Conservation (phyloP, 2,113 vertebrate species). For the Ranitomeya imitator region DNA sequence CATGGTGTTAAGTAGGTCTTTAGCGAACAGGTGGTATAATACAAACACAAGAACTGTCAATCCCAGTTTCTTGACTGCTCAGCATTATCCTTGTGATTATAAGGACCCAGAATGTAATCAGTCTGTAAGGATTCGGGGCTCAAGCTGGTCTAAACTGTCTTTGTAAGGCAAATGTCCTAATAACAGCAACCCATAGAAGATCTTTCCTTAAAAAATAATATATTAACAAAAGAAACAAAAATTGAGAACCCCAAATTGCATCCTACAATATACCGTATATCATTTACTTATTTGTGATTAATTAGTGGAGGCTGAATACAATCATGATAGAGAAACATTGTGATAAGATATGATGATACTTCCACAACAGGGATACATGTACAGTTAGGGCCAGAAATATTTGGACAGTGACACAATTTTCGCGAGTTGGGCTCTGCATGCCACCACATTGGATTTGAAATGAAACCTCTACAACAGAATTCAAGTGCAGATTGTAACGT, state of each 20-base stretch:
- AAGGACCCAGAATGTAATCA: neutral
- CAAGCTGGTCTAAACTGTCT: neutral
- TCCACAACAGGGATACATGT: too few species aligned
- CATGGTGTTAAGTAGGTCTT: neutral
- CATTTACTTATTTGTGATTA: neutral
- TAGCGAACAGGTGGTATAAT: conserved; percentile 5
- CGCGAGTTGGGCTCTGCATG: too few species aligned
- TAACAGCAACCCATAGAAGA: neutral
- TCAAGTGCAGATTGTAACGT: too few species aligned
- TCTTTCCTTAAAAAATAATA: neutral
- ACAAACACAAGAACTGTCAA: neutral
- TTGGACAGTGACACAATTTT: too few species aligned
- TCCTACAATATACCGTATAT: neutral
- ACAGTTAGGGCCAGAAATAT: too few species aligned
- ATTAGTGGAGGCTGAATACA: neutral
- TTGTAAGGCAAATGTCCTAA: neutral
- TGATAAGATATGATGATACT: neutral
- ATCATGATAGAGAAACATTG: neutral
- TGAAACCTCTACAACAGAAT: too few species aligned
- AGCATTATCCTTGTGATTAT: neutral
- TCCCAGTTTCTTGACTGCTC: neutral
- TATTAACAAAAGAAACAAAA: neutral
- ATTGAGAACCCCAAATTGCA: neutral
- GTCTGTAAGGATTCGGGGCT: neutral
- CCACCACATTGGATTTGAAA: too few species aligned